Base-by-base conservation (phyloP, 2,888 invertebrate genomes). In the Ophioninae sp. region DNA sequence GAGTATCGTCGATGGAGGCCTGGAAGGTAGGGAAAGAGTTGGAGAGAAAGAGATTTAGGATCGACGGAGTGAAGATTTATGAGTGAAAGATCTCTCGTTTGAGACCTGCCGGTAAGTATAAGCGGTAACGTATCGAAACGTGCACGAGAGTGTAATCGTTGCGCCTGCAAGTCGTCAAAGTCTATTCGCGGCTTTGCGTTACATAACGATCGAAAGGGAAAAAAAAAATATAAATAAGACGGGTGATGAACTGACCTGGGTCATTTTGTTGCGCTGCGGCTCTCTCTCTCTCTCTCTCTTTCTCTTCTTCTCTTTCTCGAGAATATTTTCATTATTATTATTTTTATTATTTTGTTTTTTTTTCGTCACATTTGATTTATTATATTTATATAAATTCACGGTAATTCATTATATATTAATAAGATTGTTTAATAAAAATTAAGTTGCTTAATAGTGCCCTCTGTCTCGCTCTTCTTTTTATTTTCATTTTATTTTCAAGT, bases 201-300 rank as follows among this genome's bases (percentile, higher is more conserved):
- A 65, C 65, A 70, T 70, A 79, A 79, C 64, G 70, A 68, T 39
- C 23, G 50, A 65, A 65, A 75, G 41, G 50, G 37, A 44, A 76
- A 67, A 68, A 68, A 67, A 67, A 65, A 65, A 23, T 39, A 41
- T 21, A 21, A 74, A 7, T n/a, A 61, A 73, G n/a, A 62, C n/a
- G 39, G 20, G 44, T 21, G 64, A 59, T 23, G 75, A 56, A 75
- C 77, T 83, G 83, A 83, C 83, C 80, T 81, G 83, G 69, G 80
- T 76, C 80, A 83, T 64, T 83, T 78, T 69, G 73, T 57, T 77
- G 57, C 64, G 64, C 69, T 20, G 69, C 10, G 72, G 59, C 59
- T 78, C 73, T 78, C 37, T 59, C 20, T 41, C 21, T 39, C 67
- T 67, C 7, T 56, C 70, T 56, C 70, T 39, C n/a, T 39, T 6